These are phyloP conservation scores for Carpatolechia fugitivella DNA, from an alignment of 2,888 invertebrate genomes.

Conservation along the genomic window DNA sequence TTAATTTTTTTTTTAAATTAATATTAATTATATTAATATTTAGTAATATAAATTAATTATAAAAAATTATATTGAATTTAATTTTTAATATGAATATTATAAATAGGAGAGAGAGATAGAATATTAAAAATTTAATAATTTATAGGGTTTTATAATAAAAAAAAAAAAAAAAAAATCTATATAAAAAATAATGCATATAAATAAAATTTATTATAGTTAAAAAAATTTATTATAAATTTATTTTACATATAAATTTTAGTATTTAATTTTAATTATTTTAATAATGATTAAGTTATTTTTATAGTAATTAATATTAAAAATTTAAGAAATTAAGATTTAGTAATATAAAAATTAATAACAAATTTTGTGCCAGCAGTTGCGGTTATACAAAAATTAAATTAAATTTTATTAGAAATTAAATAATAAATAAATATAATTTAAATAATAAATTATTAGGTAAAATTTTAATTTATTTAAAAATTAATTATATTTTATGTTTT, in stretches of 20 bases:
- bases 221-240: slow-evolving; percentile 68
- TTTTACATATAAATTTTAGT: slow-evolving; percentile 79
- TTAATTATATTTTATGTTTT: slow-evolving; percentile 59
- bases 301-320: slow-evolving; percentile 75
- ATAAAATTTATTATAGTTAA: slow-evolving; percentile 71
- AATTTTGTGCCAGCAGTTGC: slow-evolving; percentile 86
- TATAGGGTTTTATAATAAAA: slow-evolving; percentile 31
- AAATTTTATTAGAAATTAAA: slow-evolving; percentile 73
- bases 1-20: slow-evolving; percentile 15
- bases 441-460: slow-evolving; percentile 76
- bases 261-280: slow-evolving; percentile 52
- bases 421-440: slow-evolving; percentile 48
- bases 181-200: slow-evolving; percentile 29
- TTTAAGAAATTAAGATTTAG: slow-evolving; percentile 81
- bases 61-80: slow-evolving; percentile 23
- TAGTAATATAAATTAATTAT: slow-evolving; percentile 30
- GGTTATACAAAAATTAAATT: slow-evolving; percentile 82
- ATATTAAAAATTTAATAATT: slow-evolving; percentile 27
- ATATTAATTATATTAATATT: slow-evolving; percentile 15
- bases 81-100: slow-evolving; percentile 24
- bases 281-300: slow-evolving; percentile 38
- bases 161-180: slow-evolving; percentile 61
- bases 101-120: slow-evolving; percentile 21
- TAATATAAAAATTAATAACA: slow-evolving; percentile 78
- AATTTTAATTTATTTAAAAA: slow-evolving; percentile 75